Percentiles rank a stretch among this genome's conserved stretches.
Evolutionary conservation across 2,113 vertebrate species (phyloP).

Genomic region (Scolopax mira): DNA sequence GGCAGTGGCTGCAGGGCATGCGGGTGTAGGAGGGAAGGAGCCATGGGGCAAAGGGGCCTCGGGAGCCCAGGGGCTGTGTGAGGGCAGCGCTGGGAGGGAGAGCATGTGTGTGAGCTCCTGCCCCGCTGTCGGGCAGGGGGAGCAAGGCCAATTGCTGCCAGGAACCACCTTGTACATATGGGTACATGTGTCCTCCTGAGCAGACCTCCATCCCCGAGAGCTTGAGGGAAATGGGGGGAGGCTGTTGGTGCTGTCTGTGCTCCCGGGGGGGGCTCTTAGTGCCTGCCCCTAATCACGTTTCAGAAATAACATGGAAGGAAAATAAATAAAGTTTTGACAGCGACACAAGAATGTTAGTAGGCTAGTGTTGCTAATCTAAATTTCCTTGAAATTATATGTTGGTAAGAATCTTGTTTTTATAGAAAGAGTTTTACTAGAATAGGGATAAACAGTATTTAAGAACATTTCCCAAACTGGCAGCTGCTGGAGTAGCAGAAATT

Average conservation of each 20-base stretch:
- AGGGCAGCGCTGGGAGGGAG: neutral
- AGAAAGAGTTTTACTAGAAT: neutral
- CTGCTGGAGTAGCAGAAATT: neutral
- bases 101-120: neutral
- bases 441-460: neutral
- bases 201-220: neutral
- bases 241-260: neutral
- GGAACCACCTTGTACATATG: neutral
- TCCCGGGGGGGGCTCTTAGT: neutral
- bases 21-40: accelerated
- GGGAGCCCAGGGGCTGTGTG: neutral
- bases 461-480: neutral
- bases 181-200: neutral
- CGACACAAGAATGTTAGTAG: neutral
- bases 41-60: neutral
- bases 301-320: neutral
- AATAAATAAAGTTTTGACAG: neutral
- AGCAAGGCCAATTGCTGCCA: neutral
- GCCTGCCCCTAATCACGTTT: neutral
- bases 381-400: neutral
- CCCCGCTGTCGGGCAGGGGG: neutral
- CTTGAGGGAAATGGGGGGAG: neutral
- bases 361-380: neutral
- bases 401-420: neutral
- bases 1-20: neutral